Base-by-base conservation (phyloP, 2,113 vertebrate genomes). In the Xerus inauris region DNA sequence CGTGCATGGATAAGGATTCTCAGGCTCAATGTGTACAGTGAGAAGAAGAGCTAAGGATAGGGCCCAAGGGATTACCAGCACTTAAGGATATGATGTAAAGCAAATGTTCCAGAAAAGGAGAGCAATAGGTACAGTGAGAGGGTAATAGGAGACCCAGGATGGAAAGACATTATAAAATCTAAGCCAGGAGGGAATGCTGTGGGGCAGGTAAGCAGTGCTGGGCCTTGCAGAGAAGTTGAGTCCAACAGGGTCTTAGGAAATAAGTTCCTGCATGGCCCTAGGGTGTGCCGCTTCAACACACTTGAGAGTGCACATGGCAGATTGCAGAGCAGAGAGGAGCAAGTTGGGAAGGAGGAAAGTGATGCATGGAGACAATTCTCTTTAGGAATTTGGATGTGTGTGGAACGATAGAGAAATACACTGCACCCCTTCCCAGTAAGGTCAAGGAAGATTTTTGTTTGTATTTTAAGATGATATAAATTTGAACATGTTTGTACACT, bases 381-480 rank as follows among this genome's bases (percentile, higher is more conserved):
- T 45, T 45, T 77, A 24, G 57, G 38, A 84, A 59, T 54, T 64
- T 51, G 19, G 14, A 12, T 38, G 11, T 47, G 3, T 47, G n/a
- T 47, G 16, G 76, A 49, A 75, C 16, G 81, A 86, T n/a, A 57
- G 88, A 51, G 64, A 85, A 71, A 49, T 6, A 9, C 0, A 0
- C 35, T 47, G 0, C 1, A 2, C 35, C 22, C 54, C 38, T 75
- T 57, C 76, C 32, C 5, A 0, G 0, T 32, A 54, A 49, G 12
- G 57, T 47, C n/a, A 71, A 22, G 17, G 69, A n/a, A 26, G n/a
- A 57, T 22, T 79, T 91, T 69, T 45, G 24, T 64, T 92, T 87
- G 32, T 30, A 14, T 69, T 93, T 71, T 40, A 54, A 88, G 35
- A 65, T 75, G 42, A 80, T n/a, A 79, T 45, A 86, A 73, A 73